Conservation (phyloP, 2,113 vertebrate genomes). For the Ctenomys sociabilis region DNA sequence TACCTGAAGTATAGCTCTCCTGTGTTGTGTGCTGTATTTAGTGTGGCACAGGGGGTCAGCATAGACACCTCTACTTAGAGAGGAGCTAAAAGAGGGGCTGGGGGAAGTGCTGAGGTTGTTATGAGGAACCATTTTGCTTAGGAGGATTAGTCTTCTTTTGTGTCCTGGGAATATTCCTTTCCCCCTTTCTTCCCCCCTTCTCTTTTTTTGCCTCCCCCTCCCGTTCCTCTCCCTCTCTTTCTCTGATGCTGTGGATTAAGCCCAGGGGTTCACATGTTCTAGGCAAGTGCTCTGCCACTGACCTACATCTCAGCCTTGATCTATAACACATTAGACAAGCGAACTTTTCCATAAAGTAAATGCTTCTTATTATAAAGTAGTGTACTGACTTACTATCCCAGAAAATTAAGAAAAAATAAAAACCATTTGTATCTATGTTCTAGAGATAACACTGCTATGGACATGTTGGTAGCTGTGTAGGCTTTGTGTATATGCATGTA, state of each 20-base stretch:
- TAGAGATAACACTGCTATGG: background rate
- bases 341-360: background rate
- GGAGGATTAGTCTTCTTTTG: background rate
- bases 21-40: background rate
- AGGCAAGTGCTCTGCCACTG: background rate
- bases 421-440: background rate
- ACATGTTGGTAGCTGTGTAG: background rate
- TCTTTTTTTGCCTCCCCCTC: too few species aligned
- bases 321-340: conserved; percentile 9
- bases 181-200: too few species aligned
- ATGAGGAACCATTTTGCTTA: background rate
- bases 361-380: background rate
- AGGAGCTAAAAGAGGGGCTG: background rate
- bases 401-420: conserved; percentile 3
- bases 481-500: background rate
- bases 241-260: background rate
- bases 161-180: background rate
- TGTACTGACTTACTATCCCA: conserved; percentile 1
- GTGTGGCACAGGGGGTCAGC: background rate
- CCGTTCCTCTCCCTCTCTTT: background rate
- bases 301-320: background rate
- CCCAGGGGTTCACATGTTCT: background rate
- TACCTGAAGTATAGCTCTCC: background rate
- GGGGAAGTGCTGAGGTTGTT: background rate
- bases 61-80: background rate